These are phyloP conservation scores for Pagrus major DNA, from an alignment of 2,113 vertebrate genomes.

Conservation along the genomic window DNA sequence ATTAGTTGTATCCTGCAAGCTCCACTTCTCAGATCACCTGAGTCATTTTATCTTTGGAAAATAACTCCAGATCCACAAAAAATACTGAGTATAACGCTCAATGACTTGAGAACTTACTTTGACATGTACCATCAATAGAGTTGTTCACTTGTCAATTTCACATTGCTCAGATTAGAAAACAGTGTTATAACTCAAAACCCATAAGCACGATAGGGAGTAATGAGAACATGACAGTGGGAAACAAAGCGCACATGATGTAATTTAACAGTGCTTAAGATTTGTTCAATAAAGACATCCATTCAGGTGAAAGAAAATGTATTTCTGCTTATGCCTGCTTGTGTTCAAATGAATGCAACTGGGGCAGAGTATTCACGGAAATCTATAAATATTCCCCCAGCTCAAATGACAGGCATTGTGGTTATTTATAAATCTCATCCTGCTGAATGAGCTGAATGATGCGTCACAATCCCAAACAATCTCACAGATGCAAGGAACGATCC, in stretches of 20 bases:
- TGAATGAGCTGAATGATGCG: slow-evolving; percentile 54
- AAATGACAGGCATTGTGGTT: slow-evolving; percentile 58
- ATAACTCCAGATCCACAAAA: no score
- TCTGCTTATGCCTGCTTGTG: slow-evolving; percentile 14
- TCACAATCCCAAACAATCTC: slow-evolving; percentile 63
- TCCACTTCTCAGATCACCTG: no score
- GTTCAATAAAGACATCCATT: slow-evolving; percentile 18
- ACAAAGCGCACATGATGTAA: slow-evolving; percentile 20
- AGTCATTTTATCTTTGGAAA: no score
- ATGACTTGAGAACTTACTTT: background rate
- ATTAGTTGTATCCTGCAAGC: no score
- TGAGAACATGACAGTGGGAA: background rate
- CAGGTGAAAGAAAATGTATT: background rate
- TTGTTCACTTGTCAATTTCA: background rate
- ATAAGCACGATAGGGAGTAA: background rate
- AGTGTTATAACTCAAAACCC: background rate
- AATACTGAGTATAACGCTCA: no score
- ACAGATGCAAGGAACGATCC: slow-evolving; percentile 50
- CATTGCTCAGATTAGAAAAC: background rate
- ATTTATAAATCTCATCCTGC: slow-evolving; percentile 63
- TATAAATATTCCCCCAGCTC: slow-evolving; percentile 65
- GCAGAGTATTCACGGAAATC: slow-evolving; percentile 55
- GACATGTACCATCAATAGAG: background rate
- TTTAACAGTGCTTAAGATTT: slow-evolving; percentile 32
- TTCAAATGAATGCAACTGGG: slow-evolving; percentile 58